Evolutionary conservation across 2,888 invertebrate genomes (phyloP).

Genomic region (Erynnis tages): DNA sequence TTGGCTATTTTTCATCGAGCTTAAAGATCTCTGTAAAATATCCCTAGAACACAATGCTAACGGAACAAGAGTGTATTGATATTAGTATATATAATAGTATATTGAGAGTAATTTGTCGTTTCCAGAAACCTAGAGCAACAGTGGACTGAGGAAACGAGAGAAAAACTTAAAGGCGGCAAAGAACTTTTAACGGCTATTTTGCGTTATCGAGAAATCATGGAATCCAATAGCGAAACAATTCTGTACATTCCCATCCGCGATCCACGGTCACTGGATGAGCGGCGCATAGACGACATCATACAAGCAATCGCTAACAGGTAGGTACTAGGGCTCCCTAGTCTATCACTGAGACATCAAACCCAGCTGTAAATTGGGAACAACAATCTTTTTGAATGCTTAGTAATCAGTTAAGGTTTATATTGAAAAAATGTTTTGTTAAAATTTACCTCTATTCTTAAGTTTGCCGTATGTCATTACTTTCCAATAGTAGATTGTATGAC

Average conservation of each 20-base stretch:
- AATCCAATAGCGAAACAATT: slow-evolving; percentile 50
- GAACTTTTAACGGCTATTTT: slow-evolving; percentile 61
- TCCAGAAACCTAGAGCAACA: slow-evolving; percentile 62
- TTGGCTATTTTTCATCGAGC: too few relatives aligned
- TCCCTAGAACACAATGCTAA: too few relatives aligned
- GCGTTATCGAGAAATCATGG: slow-evolving; percentile 56
- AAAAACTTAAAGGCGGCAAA: slow-evolving; percentile 54
- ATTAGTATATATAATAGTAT: background rate
- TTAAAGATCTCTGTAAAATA: too few relatives aligned
- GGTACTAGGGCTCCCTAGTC: too few relatives aligned
- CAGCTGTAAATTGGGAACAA: background rate
- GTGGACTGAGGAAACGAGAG: slow-evolving; percentile 54
- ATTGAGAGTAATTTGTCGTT: background rate
- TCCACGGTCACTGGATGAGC: slow-evolving; percentile 49
- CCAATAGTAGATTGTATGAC: too few relatives aligned
- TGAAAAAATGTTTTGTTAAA: too few relatives aligned
- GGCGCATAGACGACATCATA: slow-evolving; percentile 49
- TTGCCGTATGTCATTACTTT: too few relatives aligned
- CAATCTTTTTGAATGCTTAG: too few relatives aligned
- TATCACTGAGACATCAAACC: background rate
- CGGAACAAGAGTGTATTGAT: too few relatives aligned
- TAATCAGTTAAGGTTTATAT: too few relatives aligned
- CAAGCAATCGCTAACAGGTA: slow-evolving; percentile 42
- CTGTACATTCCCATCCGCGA: slow-evolving; percentile 57
- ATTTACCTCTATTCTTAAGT: too few relatives aligned